Evolutionary conservation across 64 coral and sea anemone species (phyloP).

Genomic region (Cladopsammia gracilis): DNA sequence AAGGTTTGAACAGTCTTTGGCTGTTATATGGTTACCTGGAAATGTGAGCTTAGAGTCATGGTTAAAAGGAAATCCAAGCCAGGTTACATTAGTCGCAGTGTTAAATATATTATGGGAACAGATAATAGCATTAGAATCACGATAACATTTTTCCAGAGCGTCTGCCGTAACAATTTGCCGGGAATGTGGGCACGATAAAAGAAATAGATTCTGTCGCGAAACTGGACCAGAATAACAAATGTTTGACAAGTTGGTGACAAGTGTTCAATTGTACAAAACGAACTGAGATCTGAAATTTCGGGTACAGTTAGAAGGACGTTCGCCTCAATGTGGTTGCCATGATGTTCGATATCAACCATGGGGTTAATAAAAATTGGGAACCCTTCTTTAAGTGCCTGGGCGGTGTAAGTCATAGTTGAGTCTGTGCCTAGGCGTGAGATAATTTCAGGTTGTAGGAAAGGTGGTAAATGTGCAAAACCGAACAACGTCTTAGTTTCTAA

Average conservation of each 20-base stretch:
- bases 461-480: constrained; percentile 13
- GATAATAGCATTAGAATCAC: neutral
- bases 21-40: constrained; percentile 6
- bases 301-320: constrained; percentile 31
- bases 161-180: neutral
- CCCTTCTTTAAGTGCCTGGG: neutral
- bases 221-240: constrained; percentile 24
- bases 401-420: neutral
- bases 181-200: constrained; percentile 23
- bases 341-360: no score
- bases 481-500: constrained; percentile 29
- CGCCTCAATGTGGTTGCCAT: constrained; percentile 28
- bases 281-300: constrained; percentile 6
- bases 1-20: constrained; percentile 17
- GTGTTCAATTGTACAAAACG: constrained; percentile 33
- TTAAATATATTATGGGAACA: constrained; percentile 5
- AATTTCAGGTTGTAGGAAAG: constrained; percentile 11
- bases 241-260: neutral
- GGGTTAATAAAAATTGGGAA: constrained; percentile 27
- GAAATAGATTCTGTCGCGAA: neutral
- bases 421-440: neutral
- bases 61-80: constrained; percentile 47
- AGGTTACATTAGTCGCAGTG: neutral
- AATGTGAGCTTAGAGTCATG: neutral
- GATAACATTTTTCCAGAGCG: constrained; percentile 34